Conservation (phyloP, 92 coral and sea anemone genomes). For the Bergia sp. region DNA sequence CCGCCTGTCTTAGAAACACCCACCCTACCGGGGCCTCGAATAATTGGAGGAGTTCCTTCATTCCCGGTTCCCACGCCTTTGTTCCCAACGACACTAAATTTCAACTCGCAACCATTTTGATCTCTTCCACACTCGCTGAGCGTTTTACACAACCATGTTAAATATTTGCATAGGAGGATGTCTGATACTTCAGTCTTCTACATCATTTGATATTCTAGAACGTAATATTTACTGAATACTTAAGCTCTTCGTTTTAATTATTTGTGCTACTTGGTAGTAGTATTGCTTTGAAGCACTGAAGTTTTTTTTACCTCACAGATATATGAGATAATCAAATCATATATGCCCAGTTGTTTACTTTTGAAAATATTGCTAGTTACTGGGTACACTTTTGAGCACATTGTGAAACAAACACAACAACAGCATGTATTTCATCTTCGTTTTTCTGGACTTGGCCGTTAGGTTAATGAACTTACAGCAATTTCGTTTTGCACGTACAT, state of each 20-base stretch:
- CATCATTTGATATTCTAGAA: background rate
- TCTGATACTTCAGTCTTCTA: background rate
- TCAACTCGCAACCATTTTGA: slow-evolving; percentile 40
- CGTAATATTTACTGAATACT: background rate
- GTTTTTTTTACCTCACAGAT: background rate
- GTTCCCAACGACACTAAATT: slow-evolving; percentile 34
- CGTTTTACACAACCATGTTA: background rate
- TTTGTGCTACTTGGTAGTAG: background rate
- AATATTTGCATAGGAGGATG: slow-evolving; percentile 21
- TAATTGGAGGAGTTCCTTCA: slow-evolving; percentile 22
- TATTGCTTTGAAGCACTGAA: background rate
- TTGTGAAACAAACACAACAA: background rate
- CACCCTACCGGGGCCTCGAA: slow-evolving; percentile 10
- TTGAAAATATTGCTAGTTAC: background rate
- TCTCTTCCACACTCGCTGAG: background rate
- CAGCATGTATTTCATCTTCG: no score
- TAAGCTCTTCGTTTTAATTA: background rate
- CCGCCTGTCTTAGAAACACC: slow-evolving; percentile 33
- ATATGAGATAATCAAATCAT: background rate
- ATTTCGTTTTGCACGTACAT: slow-evolving; percentile 14
- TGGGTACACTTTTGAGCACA: background rate
- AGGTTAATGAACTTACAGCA: background rate
- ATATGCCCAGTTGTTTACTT: background rate
- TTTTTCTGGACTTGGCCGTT: background rate
- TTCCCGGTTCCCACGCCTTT: slow-evolving; percentile 8